phyloP scores from a whole-genome alignment of 2,888 invertebrate genomes.

The Pteria penguin region DNA sequence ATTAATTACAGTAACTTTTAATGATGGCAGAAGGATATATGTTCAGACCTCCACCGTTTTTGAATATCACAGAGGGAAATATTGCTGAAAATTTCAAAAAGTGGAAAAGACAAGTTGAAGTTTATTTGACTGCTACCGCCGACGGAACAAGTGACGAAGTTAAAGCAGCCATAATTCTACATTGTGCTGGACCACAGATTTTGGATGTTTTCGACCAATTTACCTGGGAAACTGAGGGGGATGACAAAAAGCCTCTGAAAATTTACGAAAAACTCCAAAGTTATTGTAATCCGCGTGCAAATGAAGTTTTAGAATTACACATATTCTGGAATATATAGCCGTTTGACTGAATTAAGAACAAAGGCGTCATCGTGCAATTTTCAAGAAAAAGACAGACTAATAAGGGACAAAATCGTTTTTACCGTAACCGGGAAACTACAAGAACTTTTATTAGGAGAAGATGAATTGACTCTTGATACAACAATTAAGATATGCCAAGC shows the following conservation, averaged over 20 bases:
- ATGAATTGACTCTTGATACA: too few species aligned
- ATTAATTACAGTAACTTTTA: too few species aligned
- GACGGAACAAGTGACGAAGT: not conserved
- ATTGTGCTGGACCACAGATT: conserved; percentile 23
- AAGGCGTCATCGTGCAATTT: too few species aligned
- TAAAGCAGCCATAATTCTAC: not conserved
- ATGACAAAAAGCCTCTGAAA: conserved; percentile 36
- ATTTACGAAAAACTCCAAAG: conserved; percentile 38
- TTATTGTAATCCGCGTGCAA: conserved; percentile 48
- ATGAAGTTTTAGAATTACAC: conserved; percentile 41
- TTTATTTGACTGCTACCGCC: not conserved
- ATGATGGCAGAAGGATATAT: too few species aligned
- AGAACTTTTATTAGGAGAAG: too few species aligned
- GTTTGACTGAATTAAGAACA: conserved; percentile 45
- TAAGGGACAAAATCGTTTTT: too few species aligned
- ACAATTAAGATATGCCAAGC: too few species aligned
- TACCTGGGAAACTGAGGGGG: conserved; percentile 24
- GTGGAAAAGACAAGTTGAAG: conserved; percentile 3
- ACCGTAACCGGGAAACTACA: too few species aligned
- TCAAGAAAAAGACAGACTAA: too few species aligned
- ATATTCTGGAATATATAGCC: conserved; percentile 40
- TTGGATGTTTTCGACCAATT: conserved; percentile 37
- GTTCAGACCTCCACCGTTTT: too few species aligned
- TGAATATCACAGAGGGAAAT: too few species aligned
- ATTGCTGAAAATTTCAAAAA: too few species aligned